These are phyloP conservation scores for Drosophila acutilabella DNA, from an alignment of 2,888 invertebrate species.

Conservation along the genomic window DNA sequence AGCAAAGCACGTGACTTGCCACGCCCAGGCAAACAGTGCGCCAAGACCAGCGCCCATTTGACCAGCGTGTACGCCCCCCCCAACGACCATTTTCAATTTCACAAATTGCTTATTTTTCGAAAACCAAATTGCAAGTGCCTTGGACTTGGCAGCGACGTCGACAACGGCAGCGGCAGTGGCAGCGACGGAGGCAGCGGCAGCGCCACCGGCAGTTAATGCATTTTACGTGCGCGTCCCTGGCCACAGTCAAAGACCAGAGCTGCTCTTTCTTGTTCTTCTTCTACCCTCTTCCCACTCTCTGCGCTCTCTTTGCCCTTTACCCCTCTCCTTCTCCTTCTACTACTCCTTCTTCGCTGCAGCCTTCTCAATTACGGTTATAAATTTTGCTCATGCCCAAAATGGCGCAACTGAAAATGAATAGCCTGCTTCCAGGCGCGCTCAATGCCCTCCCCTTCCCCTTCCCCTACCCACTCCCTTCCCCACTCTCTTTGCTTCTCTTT, in stretches of 20 bases:
- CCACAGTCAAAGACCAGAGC: slow-evolving; percentile 21
- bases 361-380: slow-evolving; percentile 80
- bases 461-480: not conserved
- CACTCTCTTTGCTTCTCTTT: not conserved
- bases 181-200: slow-evolving; percentile 2
- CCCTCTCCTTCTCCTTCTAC: not conserved
- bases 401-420: slow-evolving; percentile 77
- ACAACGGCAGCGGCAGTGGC: slow-evolving; percentile 37
- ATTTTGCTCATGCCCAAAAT: slow-evolving; percentile 72
- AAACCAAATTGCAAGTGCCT: slow-evolving; percentile 80
- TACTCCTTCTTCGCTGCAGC: slow-evolving; percentile 30
- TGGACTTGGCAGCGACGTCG: slow-evolving; percentile 51
- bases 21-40: slow-evolving; percentile 17
- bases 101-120: slow-evolving; percentile 81
- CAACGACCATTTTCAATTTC: slow-evolving; percentile 78
- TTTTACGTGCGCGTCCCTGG: slow-evolving; percentile 73
- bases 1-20: slow-evolving; percentile 30
- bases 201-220: slow-evolving; percentile 72
- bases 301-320: not conserved
- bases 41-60: slow-evolving; percentile 19
- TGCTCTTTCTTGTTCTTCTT: not conserved
- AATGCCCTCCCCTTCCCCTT: not conserved
- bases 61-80: slow-evolving; percentile 30
- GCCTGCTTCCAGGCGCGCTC: slow-evolving; percentile 34
- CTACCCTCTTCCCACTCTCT: not conserved